Conservation (phyloP, 1,140 invertebrate species). For the Platorchestia sp. region DNA sequence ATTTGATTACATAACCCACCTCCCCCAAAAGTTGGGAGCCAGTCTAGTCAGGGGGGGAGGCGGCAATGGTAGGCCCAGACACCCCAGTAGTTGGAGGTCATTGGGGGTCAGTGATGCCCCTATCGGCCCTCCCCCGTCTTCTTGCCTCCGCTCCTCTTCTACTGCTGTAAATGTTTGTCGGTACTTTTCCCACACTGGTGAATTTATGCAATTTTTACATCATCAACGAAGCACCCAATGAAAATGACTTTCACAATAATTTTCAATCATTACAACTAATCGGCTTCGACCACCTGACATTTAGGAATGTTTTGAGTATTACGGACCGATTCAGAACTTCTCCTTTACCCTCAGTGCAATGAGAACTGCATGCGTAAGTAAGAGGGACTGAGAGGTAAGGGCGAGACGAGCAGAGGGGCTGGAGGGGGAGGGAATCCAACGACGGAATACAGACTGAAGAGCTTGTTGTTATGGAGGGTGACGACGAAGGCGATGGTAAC, state of each 20-base stretch:
- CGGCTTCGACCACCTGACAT: not conserved
- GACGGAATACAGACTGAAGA: not conserved
- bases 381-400: not conserved
- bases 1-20: not conserved
- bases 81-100: not conserved
- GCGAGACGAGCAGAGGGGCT: not conserved
- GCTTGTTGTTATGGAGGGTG: constrained; percentile 6
- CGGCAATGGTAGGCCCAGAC: no score
- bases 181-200: not conserved
- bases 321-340: not conserved
- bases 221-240: not conserved
- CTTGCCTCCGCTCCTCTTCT: not conserved
- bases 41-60: not conserved
- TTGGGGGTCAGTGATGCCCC: not conserved
- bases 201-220: not conserved
- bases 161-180: not conserved
- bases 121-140: no score
- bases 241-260: not conserved
- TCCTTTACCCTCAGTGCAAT: not conserved
- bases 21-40: not conserved
- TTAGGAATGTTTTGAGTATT: not conserved
- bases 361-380: not conserved
- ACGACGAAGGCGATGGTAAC: not conserved
- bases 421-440: not conserved
- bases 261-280: not conserved